These are phyloP conservation scores for Odontothrips loti DNA, from an alignment of 2,888 invertebrate genomes.

Conservation along the genomic window DNA sequence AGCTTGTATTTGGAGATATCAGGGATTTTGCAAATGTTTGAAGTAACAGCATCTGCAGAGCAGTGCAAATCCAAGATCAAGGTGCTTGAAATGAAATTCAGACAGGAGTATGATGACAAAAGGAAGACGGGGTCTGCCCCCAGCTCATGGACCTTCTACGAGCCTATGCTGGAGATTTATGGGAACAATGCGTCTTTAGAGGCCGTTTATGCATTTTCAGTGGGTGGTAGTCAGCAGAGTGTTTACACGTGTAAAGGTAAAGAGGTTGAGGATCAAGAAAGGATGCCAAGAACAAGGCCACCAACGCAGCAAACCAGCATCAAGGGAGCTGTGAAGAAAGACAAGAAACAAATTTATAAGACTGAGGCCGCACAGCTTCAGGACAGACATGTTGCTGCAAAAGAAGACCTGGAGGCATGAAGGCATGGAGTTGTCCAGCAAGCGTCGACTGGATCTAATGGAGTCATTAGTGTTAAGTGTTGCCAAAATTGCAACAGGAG, in stretches of 20 bases:
- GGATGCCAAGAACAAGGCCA: background rate
- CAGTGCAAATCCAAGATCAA: background rate
- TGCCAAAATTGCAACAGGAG: background rate
- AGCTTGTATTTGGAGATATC: background rate
- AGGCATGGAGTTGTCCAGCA: background rate
- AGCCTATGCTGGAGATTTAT: background rate
- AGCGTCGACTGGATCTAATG: background rate
- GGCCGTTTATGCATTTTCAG: background rate
- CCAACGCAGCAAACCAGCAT: background rate
- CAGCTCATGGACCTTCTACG: background rate
- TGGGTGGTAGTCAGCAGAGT: background rate
- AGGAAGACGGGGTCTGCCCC: background rate
- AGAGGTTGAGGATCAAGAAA: background rate
- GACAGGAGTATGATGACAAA: background rate
- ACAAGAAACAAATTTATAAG: background rate
- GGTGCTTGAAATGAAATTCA: background rate
- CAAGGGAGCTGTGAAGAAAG: background rate
- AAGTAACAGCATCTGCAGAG: background rate
- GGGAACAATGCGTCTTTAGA: background rate
- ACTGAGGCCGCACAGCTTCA: background rate
- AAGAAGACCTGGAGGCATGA: background rate
- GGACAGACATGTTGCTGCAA: background rate
- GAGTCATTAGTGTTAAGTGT: background rate
- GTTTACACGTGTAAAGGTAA: background rate
- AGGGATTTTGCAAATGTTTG: background rate